Conservation (phyloP, 2,113 vertebrate genomes). For the Poeciliopsis turrubarensis region DNA sequence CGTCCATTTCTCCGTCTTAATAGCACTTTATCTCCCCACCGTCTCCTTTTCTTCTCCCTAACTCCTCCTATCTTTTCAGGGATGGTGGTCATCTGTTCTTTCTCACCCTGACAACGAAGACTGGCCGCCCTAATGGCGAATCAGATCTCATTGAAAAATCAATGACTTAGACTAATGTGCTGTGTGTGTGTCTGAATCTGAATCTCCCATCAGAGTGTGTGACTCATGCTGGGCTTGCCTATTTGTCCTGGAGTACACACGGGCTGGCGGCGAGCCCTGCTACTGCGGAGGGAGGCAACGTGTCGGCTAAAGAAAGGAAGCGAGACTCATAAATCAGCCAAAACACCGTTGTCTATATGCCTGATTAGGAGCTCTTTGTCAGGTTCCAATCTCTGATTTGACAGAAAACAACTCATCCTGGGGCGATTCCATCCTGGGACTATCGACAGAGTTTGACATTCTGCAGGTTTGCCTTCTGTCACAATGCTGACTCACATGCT, state of each 20-base stretch:
- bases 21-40: constrained; percentile 60
- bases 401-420: constrained; percentile 2
- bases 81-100: constrained; percentile 29
- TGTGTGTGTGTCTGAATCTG: constrained; percentile 13
- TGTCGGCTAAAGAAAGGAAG: neutral
- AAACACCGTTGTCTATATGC: constrained; percentile 45
- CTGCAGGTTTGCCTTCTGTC: neutral
- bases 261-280: constrained; percentile 16
- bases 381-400: constrained; percentile 3
- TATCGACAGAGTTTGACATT: constrained; percentile 51
- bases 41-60: neutral
- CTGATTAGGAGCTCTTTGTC: constrained; percentile 37
- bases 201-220: constrained; percentile 35
- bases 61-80: constrained; percentile 21
- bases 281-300: constrained; percentile 26
- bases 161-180: constrained; percentile 38
- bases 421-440: constrained; percentile 12
- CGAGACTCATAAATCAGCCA: constrained; percentile 29
- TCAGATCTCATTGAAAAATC: constrained; percentile 56
- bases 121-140: constrained; percentile 32
- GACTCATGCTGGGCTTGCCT: constrained; percentile 56
- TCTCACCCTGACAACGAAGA: constrained; percentile 18
- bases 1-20: constrained; percentile 66
- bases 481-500: constrained; percentile 5
- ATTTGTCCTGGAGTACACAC: constrained; percentile 37